Evolutionary conservation across 2,797 vertebrate species (phyloP).

Genomic region (Manis crassicaudata): DNA sequence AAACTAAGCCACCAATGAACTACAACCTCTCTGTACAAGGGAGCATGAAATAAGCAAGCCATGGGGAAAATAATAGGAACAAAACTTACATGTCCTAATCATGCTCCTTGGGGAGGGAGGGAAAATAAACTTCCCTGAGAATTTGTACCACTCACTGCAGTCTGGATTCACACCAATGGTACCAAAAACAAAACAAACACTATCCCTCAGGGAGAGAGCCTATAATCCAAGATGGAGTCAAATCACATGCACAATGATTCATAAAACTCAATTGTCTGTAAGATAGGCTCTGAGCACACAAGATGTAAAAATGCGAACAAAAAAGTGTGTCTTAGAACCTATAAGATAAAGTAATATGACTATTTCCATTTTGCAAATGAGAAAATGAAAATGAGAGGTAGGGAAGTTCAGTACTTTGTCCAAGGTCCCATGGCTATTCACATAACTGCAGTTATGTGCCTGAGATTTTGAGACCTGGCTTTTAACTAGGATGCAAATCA

Average conservation of each 20-base stretch:
- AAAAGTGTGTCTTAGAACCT: not conserved
- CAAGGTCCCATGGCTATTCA: not conserved
- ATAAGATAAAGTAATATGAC: not conserved
- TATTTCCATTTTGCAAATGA: not conserved
- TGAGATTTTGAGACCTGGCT: not conserved
- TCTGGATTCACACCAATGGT: not conserved
- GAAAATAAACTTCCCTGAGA: not conserved
- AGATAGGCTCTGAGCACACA: not conserved
- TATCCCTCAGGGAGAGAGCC: not conserved
- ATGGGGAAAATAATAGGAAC: not conserved
- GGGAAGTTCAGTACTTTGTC: not conserved
- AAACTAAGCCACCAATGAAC: not conserved
- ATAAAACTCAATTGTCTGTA: not conserved
- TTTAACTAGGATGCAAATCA: not conserved
- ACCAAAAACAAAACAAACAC: not conserved
- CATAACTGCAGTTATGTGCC: not conserved
- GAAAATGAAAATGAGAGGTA: not conserved
- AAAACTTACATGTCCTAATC: not conserved
- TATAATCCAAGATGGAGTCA: not conserved
- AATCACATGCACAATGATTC: not conserved
- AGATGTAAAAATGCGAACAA: not conserved
- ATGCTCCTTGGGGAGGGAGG: not conserved
- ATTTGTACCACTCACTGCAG: not conserved
- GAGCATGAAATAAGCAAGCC: not conserved
- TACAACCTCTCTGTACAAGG: not conserved